These are phyloP conservation scores for Podocnemis expansa DNA, from an alignment of 2,113 vertebrate genomes.

Conservation along the genomic window DNA sequence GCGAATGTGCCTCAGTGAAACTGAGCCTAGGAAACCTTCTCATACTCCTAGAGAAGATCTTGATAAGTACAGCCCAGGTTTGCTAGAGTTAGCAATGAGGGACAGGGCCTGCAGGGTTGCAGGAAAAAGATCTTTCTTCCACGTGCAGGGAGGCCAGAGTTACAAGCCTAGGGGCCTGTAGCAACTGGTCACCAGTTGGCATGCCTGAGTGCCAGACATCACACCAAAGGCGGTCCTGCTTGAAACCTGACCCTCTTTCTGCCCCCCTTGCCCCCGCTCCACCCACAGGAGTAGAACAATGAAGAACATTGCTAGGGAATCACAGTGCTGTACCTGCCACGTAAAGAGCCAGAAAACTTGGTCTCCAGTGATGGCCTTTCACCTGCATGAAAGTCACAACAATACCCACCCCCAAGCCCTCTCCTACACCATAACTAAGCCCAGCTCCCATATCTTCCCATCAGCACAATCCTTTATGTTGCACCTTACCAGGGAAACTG, in stretches of 20 bases:
- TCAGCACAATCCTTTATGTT: accelerated
- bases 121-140: background rate
- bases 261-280: no score
- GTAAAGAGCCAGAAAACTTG: background rate
- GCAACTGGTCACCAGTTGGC: background rate
- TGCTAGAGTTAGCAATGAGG: background rate
- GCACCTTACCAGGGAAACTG: conserved; percentile 64
- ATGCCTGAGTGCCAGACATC: background rate
- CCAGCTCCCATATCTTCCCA: background rate
- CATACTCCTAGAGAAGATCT: background rate
- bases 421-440: background rate
- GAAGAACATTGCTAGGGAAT: background rate
- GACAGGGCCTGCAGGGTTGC: background rate
- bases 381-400: background rate
- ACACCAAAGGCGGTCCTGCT: background rate
- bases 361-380: background rate
- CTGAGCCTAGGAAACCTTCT: background rate
- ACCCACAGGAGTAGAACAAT: background rate
- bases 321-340: background rate
- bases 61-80: background rate
- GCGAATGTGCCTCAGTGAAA: background rate
- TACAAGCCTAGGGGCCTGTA: background rate
- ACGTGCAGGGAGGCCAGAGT: background rate
- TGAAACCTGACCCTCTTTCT: background rate
- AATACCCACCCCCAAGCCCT: background rate